Evolutionary conservation across 2,797 vertebrate species (phyloP).

Genomic region (Simalia tracyae): DNA sequence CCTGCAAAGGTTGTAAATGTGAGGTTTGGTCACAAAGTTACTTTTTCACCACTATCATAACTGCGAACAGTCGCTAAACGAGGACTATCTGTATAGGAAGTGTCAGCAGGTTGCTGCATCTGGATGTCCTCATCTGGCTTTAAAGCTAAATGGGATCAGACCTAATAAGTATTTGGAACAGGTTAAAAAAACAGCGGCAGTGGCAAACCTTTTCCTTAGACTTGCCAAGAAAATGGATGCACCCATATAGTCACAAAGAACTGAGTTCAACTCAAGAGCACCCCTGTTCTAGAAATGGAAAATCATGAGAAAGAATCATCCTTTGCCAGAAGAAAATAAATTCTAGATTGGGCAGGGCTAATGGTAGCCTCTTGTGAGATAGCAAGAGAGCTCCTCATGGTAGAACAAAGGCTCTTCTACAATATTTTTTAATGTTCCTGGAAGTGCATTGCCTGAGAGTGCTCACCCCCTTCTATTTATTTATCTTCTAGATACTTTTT

Average conservation of each 20-base stretch:
- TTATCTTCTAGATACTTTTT: slow-evolving; percentile 81
- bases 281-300: neutral
- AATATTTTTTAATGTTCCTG: neutral
- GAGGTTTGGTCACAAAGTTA: neutral
- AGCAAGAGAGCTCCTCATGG: neutral
- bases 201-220: neutral
- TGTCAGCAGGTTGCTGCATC: neutral
- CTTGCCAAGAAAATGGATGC: neutral
- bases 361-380: neutral
- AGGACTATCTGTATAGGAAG: neutral
- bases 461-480: neutral
- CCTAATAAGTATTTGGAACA: neutral
- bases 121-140: neutral
- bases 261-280: neutral
- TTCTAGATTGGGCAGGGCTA: neutral
- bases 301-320: neutral
- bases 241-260: neutral
- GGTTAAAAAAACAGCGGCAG: neutral
- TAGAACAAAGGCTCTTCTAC: neutral
- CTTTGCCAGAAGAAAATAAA: neutral
- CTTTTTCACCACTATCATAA: neutral
- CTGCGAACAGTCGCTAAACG: neutral
- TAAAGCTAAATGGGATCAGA: neutral
- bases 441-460: neutral
- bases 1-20: neutral